Evolutionary conservation across 2,113 vertebrate genomes (phyloP).

Genomic region (Larimichthys crocea): DNA sequence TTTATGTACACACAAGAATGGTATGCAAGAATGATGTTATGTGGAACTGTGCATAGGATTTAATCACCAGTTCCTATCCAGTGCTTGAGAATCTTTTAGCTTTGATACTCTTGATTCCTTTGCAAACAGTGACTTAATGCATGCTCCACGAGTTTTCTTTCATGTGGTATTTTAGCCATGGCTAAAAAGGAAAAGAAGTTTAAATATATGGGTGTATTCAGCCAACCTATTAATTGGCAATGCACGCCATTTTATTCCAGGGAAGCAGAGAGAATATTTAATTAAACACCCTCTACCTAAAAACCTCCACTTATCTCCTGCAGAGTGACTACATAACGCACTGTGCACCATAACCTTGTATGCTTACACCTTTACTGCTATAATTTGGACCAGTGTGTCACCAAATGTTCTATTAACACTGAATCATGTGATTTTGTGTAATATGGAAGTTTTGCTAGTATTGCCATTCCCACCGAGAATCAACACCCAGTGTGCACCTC

Average conservation of each 20-base stretch:
- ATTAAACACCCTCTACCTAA: not conserved
- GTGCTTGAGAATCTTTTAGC: not conserved
- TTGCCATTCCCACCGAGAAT: not conserved
- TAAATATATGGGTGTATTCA: slow-evolving; percentile 21
- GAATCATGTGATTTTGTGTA: not conserved
- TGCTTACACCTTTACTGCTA: not conserved
- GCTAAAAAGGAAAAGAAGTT: slow-evolving; percentile 1
- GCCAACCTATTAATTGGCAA: slow-evolving; percentile 3
- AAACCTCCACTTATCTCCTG: not conserved
- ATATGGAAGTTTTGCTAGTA: not conserved
- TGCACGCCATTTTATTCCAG: slow-evolving; percentile 6
- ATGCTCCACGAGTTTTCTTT: slow-evolving; percentile 1
- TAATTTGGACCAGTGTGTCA: slow-evolving; percentile 4
- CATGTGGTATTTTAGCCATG: slow-evolving; percentile 2
- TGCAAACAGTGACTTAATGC: slow-evolving; percentile 1
- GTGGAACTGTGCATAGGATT: not conserved
- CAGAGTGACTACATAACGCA: not conserved
- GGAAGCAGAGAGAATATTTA: not conserved
- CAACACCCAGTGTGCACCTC: not conserved
- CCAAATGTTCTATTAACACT: not conserved
- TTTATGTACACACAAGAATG: not conserved
- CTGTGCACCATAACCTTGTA: not conserved
- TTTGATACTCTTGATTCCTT: slow-evolving; percentile 15
- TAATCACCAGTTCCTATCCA: not conserved
- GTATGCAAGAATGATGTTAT: slow-evolving; percentile 15